These are phyloP conservation scores for Willisornis vidua DNA, from an alignment of 2,113 vertebrate genomes.

Conservation along the genomic window DNA sequence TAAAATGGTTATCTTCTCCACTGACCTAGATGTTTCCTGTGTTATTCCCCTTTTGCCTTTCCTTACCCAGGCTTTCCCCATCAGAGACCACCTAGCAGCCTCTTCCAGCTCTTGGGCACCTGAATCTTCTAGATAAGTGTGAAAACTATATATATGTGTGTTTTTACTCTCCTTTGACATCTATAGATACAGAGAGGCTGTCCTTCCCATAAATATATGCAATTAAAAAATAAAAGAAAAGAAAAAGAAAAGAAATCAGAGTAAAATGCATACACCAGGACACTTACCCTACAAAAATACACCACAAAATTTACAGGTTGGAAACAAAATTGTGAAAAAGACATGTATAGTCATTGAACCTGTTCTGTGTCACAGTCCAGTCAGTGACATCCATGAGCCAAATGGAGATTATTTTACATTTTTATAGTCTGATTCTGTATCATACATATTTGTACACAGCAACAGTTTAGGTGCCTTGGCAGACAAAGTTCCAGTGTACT, in stretches of 20 bases:
- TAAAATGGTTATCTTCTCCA: not conserved
- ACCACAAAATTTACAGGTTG: not conserved
- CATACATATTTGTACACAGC: not conserved
- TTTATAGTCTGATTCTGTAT: not conserved
- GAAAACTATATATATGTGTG: not conserved
- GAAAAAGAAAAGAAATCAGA: not conserved
- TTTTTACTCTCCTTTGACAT: not conserved
- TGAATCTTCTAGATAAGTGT: fast-evolving
- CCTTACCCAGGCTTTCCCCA: not conserved
- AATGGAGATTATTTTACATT: not conserved
- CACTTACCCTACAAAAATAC: not conserved
- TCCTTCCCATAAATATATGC: not conserved
- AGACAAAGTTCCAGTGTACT: not conserved
- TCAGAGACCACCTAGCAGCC: not conserved
- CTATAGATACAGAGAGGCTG: not conserved
- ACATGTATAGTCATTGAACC: not conserved
- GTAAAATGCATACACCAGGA: not conserved
- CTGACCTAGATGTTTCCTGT: fast-evolving
- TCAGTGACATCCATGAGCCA: not conserved
- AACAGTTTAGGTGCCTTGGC: not conserved
- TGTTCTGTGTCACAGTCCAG: not conserved
- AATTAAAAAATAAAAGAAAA: not conserved
- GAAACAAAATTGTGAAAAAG: not conserved
- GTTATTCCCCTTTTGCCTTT: not conserved
- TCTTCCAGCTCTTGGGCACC: not conserved